Evolutionary conservation across 2,888 invertebrate species (phyloP).

Genomic region (Rambutsinella grinnellia): DNA sequence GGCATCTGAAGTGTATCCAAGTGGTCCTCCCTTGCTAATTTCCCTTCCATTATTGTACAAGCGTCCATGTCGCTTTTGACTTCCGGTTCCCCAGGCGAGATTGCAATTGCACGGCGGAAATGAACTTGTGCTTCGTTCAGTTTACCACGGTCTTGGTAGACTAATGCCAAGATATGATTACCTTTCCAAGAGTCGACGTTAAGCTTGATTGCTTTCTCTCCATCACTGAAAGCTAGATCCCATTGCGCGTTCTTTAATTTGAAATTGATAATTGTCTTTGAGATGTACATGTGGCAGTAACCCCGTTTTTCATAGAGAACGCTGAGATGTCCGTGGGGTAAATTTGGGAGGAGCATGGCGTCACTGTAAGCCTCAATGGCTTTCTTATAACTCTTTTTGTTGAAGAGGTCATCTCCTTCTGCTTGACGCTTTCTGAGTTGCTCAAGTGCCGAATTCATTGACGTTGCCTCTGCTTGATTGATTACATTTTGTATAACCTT

Average conservation of each 20-base stretch:
- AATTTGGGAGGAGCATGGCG: background rate
- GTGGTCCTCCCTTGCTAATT: conserved; percentile 24
- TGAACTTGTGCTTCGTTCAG: conserved; percentile 9
- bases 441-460: background rate
- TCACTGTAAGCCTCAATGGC: conserved; percentile 23
- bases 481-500: background rate
- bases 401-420: conserved; percentile 5
- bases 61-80: background rate
- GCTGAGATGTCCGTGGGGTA: conserved; percentile 3
- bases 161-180: background rate
- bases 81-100: conserved; percentile 1
- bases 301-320: conserved; percentile 27
- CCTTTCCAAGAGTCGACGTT: conserved; percentile 9
- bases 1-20: conserved; percentile 6
- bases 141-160: background rate
- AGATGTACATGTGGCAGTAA: background rate
- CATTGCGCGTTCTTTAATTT: no score
- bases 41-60: background rate
- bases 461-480: background rate
- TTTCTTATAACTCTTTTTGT: background rate
- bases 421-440: background rate
- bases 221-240: conserved; percentile 18
- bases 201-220: background rate
- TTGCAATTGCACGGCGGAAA: background rate
- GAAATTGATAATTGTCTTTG: background rate